Conservation (phyloP, 1,140 invertebrate species). For the Contarinia nasturtii region DNA sequence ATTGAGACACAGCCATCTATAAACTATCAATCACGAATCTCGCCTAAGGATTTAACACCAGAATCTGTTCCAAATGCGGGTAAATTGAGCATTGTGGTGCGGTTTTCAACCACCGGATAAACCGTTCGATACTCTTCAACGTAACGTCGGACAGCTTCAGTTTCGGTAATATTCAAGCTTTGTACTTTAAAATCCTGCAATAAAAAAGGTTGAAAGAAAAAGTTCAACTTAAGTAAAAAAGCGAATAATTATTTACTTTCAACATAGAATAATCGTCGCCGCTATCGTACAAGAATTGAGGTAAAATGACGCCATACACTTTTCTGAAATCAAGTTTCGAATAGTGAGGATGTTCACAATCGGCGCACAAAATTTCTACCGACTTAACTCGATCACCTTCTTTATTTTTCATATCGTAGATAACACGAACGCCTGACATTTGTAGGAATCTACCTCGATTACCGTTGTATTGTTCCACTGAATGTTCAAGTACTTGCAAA, state of each 20-base stretch:
- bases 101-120: neutral
- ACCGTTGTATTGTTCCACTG: conserved; percentile 26
- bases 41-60: too few species aligned
- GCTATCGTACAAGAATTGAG: conserved; percentile 11
- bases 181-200: neutral
- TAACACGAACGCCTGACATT: conserved; percentile 34
- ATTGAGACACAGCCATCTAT: too few species aligned
- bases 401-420: conserved; percentile 28
- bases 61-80: too few species aligned
- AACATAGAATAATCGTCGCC: conserved; percentile 12
- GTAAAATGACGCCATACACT: conserved; percentile 29
- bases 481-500: conserved; percentile 29
- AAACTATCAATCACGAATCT: too few species aligned
- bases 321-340: conserved; percentile 20
- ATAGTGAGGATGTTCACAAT: conserved; percentile 28
- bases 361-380: conserved; percentile 29
- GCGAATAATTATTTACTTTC: neutral
- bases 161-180: neutral
- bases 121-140: neutral
- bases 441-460: conserved; percentile 38
- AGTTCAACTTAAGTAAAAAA: too few species aligned
- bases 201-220: too few species aligned
- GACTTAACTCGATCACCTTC: conserved; percentile 26
- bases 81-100: neutral
- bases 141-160: neutral